Conservation (phyloP, 1,140 invertebrate genomes). For the Amyelois transitella region DNA sequence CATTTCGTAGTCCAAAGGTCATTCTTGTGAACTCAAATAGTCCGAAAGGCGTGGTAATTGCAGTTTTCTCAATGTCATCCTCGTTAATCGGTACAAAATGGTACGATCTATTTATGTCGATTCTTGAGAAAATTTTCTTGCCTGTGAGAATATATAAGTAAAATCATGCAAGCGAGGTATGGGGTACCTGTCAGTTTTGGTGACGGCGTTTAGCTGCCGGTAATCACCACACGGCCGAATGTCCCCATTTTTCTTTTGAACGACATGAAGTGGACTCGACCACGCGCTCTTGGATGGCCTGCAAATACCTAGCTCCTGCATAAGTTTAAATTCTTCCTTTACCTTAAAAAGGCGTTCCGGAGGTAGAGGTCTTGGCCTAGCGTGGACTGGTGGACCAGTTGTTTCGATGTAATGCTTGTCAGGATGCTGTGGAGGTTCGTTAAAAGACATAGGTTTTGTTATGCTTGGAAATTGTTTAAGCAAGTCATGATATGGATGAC, state of each 20-base stretch:
- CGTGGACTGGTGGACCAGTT: too few relatives aligned
- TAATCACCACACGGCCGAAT: conserved; percentile 14
- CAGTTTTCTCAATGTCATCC: conserved; percentile 16
- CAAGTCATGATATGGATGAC: neutral
- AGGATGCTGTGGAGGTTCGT: too few relatives aligned
- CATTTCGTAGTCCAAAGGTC: conserved; percentile 9
- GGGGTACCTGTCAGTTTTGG: neutral
- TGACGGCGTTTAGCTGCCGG: conserved; percentile 16
- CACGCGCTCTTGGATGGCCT: too few relatives aligned
- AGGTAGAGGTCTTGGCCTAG: too few relatives aligned
- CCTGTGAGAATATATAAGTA: neutral
- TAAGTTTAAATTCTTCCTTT: too few relatives aligned
- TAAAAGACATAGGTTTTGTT: too few relatives aligned
- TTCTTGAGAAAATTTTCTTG: neutral
- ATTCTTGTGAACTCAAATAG: too few relatives aligned
- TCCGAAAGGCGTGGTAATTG: conserved; percentile 13
- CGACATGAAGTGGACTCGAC: too few relatives aligned
- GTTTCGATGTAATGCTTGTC: too few relatives aligned
- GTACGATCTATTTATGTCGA: neutral
- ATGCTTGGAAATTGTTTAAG: neutral
- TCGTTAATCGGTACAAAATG: neutral
- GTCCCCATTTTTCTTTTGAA: too few relatives aligned
- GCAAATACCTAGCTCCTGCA: too few relatives aligned
- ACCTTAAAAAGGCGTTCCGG: too few relatives aligned
- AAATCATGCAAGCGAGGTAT: neutral